Base-by-base conservation (phyloP, 2,888 invertebrate genomes). In the Lasioglossum villosulum region DNA sequence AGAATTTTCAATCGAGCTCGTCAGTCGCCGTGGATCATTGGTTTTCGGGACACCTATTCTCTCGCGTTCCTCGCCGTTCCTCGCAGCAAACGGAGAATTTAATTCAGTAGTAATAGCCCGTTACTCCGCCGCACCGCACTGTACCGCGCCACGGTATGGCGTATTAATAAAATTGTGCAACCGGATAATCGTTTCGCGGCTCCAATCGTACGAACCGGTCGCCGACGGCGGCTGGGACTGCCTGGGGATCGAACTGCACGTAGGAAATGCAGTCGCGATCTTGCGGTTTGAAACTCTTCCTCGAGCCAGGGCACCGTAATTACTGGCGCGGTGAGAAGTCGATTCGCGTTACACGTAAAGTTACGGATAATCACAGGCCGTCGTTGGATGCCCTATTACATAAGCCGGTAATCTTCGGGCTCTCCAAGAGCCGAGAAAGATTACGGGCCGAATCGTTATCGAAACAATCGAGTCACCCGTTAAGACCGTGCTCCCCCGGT, bases 111-210 rank as follows among this genome's bases (percentile, higher is more conserved):
- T 71, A 75, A 82, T 23, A 45, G 14, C 23, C 34, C 30, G 73
- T 68, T 39, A 59, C 27, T 59, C 27, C 0, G 56, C 56, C n/a
- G n/a, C 27, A 23, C 14, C 3, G n/a, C 56, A 12, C 12, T 12
- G 30, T 3, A 45, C 73, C 10, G 42, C 12, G 4, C 16, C 42
- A 37, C 6, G 5, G 8, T 73, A 14, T 68, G 27, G 14, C 45
- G 75, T 72, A 72, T 82, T 83, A 72, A 83, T 83, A 76, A 83
- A 83, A 83, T 83, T 83, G 52, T 30, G 83, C 83, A 83, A 83
- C 27, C 52, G 52, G 16, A 42, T 73, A 81, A 73, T 78, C 37
- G 34, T 16, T 66, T 78, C 16, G 63, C 23, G 52, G 72, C 63
- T 66, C 63, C 27, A 16, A 45, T 73, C 66, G 68, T 34, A 72